These are phyloP conservation scores for Clanis bilineata DNA, from an alignment of 2,888 invertebrate genomes.

Conservation along the genomic window DNA sequence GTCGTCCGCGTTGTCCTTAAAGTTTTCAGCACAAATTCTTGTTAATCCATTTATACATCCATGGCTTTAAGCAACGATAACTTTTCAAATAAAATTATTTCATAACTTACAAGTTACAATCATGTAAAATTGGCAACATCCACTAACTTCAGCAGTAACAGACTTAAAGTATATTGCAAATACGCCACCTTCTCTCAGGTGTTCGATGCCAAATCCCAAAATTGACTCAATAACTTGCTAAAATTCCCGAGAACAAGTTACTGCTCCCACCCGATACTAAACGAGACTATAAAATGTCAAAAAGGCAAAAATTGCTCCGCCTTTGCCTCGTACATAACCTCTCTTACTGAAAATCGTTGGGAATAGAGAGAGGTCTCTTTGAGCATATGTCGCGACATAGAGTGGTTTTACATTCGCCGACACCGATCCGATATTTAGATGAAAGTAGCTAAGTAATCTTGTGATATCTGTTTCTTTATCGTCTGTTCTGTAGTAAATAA, in stretches of 20 bases:
- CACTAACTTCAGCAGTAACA: neutral
- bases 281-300: conserved; percentile 13
- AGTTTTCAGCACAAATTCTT: too few species aligned
- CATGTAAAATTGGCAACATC: neutral
- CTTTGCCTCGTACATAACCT: conserved; percentile 1
- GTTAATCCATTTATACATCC: too few species aligned
- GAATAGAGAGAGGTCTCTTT: conserved; percentile 39
- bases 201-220: conserved; percentile 14
- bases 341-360: conserved; percentile 45
- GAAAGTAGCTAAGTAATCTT: too few species aligned
- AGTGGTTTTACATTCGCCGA: neutral
- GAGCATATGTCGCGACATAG: conserved; percentile 48
- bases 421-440: too few species aligned
- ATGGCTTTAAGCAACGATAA: too few species aligned
- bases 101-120: too few species aligned
- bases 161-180: neutral
- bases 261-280: conserved; percentile 3
- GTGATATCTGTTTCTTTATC: too few species aligned
- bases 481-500: too few species aligned
- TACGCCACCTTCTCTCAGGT: neutral
- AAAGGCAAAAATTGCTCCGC: conserved; percentile 7
- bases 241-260: conserved; percentile 13
- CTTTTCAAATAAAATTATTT: too few species aligned
- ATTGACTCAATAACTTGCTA: conserved; percentile 15
- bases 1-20: too few species aligned